Evolutionary conservation across 1,140 invertebrate species (phyloP).

Genomic region (Aphis gossypii): DNA sequence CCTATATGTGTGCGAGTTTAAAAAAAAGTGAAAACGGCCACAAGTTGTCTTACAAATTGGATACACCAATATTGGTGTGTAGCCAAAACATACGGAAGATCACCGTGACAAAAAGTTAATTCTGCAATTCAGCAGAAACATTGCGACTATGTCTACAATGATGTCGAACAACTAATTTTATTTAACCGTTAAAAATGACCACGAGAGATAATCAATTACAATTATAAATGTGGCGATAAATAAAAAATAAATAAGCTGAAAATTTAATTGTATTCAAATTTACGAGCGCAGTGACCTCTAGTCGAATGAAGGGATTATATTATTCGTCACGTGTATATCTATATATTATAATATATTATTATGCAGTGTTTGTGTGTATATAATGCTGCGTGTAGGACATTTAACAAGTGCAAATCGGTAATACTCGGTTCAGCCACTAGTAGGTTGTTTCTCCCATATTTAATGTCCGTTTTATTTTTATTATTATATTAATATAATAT

Average conservation of each 20-base stretch:
- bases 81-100: not conserved
- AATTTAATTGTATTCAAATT: constrained; percentile 28
- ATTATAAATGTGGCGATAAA: not conserved
- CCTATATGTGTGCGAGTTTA: not conserved
- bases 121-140: not conserved
- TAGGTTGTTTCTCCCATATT: not conserved
- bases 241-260: not conserved
- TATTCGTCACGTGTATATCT: not conserved
- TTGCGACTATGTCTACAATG: not conserved
- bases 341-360: not conserved
- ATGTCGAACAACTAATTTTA: not conserved
- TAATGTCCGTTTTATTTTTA: constrained; percentile 1
- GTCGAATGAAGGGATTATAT: not conserved
- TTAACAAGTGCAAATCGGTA: constrained; percentile 6
- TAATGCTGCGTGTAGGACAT: not conserved
- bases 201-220: not conserved
- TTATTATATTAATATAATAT: not conserved
- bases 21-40: constrained; percentile 14
- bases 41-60: constrained; percentile 8
- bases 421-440: not conserved
- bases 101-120: not conserved
- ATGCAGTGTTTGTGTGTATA: not conserved
- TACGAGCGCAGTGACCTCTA: constrained; percentile 27
- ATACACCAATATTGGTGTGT: not conserved
- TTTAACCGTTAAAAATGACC: not conserved